Evolutionary conservation across 1,140 invertebrate genomes (phyloP).

Genomic region (Megalopta genalis): DNA sequence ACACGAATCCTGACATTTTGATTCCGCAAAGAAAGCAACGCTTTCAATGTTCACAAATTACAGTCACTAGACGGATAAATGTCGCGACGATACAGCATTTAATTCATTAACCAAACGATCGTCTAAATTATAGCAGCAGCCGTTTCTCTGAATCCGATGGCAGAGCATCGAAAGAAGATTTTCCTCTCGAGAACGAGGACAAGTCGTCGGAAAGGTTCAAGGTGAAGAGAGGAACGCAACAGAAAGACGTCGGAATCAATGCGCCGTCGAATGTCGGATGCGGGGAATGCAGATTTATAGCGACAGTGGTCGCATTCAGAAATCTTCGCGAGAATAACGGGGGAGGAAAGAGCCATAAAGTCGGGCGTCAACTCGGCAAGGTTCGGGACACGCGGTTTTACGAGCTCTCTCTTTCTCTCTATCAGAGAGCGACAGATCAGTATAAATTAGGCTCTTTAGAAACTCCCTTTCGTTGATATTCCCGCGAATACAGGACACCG

Average conservation of each 20-base stretch:
- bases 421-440: slow-evolving; percentile 7
- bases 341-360: slow-evolving; percentile 18
- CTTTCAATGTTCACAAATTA: background rate
- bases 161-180: background rate
- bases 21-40: too few species aligned
- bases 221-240: background rate
- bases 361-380: background rate
- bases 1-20: too few species aligned
- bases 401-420: background rate
- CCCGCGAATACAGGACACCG: background rate
- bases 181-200: background rate
- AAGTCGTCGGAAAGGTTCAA: slow-evolving; percentile 4
- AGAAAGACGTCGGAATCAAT: slow-evolving; percentile 18
- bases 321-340: background rate
- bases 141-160: background rate
- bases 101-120: too few species aligned
- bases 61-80: too few species aligned
- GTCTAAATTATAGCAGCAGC: background rate
- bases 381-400: slow-evolving; percentile 1
- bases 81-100: too few species aligned
- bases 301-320: background rate
- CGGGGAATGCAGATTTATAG: slow-evolving; percentile 2
- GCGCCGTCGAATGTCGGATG: background rate
- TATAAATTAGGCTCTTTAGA: slow-evolving; percentile 39
- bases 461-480: slow-evolving; percentile 22